These are phyloP conservation scores for Cheilosia variabilis DNA, from an alignment of 2,888 invertebrate species.

Conservation along the genomic window DNA sequence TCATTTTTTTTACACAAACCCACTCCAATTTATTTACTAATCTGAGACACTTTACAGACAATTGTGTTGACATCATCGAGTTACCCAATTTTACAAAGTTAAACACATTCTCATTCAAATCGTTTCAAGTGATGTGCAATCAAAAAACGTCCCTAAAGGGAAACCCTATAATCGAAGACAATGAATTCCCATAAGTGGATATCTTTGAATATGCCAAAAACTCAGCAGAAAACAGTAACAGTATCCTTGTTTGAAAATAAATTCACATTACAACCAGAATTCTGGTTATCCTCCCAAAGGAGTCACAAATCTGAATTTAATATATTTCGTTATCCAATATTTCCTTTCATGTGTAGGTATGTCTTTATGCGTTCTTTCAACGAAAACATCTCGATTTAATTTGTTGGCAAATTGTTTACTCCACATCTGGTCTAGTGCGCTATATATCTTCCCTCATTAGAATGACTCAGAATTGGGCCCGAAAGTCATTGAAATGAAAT, in stretches of 20 bases:
- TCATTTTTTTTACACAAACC: no score
- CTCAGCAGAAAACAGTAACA: constrained; percentile 24
- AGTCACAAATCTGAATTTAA: constrained; percentile 56
- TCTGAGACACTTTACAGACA: no score
- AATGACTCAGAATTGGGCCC: background rate
- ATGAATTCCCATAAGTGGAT: constrained; percentile 47
- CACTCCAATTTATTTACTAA: no score
- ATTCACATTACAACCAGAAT: constrained; percentile 33
- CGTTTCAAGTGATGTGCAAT: constrained; percentile 59
- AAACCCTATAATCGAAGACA: background rate
- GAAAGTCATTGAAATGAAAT: background rate
- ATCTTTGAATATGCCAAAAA: constrained; percentile 24
- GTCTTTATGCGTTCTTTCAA: background rate
- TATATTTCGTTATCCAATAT: constrained; percentile 12
- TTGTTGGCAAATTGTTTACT: constrained; percentile 47
- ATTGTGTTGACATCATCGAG: constrained; percentile 16
- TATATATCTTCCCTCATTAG: background rate
- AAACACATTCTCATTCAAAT: constrained; percentile 25
- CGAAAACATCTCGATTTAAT: constrained; percentile 50
- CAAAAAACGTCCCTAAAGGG: background rate
- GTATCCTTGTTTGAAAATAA: constrained; percentile 54
- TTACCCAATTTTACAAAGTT: constrained; percentile 17
- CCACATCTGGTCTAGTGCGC: constrained; percentile 16
- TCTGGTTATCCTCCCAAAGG: constrained; percentile 44
- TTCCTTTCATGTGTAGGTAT: background rate